A percentile compares a stretch with the other conserved stretches of the same genome.
Evolutionary conservation across 2,888 invertebrate species (phyloP).

Genomic region (Leucoma salicis): DNA sequence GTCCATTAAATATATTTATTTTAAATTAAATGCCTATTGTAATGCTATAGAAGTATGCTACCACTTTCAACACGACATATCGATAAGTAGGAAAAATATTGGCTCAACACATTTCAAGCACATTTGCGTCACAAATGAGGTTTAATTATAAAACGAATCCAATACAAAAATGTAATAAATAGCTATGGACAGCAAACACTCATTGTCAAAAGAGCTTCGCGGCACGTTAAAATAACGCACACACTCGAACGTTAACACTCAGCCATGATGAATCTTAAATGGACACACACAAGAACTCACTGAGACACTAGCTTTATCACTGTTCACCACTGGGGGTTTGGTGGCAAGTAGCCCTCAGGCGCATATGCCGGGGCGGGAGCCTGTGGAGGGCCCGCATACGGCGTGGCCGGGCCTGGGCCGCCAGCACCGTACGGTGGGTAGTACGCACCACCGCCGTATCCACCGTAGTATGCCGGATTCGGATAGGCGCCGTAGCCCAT

Average conservation of each 20-base stretch:
- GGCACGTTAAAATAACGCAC: slow-evolving; percentile 41
- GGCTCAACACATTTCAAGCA: slow-evolving; percentile 14
- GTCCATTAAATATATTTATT: too few species aligned
- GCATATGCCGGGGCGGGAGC: slow-evolving; percentile 42
- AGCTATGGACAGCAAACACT: slow-evolving; percentile 11
- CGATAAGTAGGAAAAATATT: too few species aligned
- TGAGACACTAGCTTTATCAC: slow-evolving; percentile 15
- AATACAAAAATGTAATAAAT: slow-evolving; percentile 31
- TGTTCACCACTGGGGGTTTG: slow-evolving; percentile 69
- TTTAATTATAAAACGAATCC: slow-evolving; percentile 12
- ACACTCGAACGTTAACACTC: slow-evolving; percentile 28
- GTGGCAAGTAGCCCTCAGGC: slow-evolving; percentile 61
- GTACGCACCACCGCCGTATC: slow-evolving; percentile 74
- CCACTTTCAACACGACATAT: too few species aligned
- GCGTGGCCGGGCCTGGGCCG: slow-evolving; percentile 21
- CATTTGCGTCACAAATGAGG: slow-evolving; percentile 8
- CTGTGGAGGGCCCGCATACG: slow-evolving; percentile 6
- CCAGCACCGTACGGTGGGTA: slow-evolving; percentile 72
- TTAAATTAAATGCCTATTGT: too few species aligned
- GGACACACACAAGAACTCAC: slow-evolving; percentile 21
- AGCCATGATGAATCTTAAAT: slow-evolving; percentile 22
- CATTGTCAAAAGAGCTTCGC: slow-evolving; percentile 20
- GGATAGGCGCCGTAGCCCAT: slow-evolving; percentile 71
- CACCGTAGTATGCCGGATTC: slow-evolving; percentile 79
- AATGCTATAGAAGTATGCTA: too few species aligned